A percentile compares a stretch with the other conserved stretches of the same genome.
phyloP scores from a whole-genome alignment of 2,113 vertebrate genomes.

The Cairina moschata region DNA sequence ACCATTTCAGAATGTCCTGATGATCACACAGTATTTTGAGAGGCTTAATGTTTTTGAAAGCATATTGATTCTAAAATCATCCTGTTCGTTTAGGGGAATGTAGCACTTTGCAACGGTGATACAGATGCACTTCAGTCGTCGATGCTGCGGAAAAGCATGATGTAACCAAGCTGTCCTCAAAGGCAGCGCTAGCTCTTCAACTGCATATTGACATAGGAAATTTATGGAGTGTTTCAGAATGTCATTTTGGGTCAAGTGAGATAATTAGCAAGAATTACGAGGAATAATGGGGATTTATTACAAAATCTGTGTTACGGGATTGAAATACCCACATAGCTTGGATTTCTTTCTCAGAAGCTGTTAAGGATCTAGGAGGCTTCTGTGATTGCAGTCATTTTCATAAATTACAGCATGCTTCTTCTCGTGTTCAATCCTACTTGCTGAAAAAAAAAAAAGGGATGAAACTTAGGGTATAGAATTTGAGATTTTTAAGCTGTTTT shows the following conservation, averaged over 20 bases:
- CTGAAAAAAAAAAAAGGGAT: neutral
- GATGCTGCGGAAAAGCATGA: neutral
- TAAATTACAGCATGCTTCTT: neutral
- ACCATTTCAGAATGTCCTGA: neutral
- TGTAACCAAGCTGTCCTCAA: neutral
- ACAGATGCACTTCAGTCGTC: neutral
- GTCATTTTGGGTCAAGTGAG: neutral
- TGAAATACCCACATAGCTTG: neutral
- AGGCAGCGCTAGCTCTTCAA: neutral
- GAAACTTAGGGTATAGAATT: neutral
- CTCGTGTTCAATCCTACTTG: neutral
- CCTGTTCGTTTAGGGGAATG: rapidly evolving
- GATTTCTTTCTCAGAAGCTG: neutral
- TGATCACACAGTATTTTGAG: neutral
- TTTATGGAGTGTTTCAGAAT: neutral
- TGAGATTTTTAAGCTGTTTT: neutral
- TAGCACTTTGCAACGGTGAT: neutral
- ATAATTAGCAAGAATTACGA: neutral
- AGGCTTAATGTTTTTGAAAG: neutral
- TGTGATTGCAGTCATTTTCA: neutral
- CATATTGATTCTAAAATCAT: neutral
- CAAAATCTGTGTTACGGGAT: rapidly evolving
- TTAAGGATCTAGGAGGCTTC: neutral
- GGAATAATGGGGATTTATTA: neutral
- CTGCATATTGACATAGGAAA: neutral